Base-by-base conservation (phyloP, 2,797 vertebrate genomes). In the Eulemur coronatus region DNA sequence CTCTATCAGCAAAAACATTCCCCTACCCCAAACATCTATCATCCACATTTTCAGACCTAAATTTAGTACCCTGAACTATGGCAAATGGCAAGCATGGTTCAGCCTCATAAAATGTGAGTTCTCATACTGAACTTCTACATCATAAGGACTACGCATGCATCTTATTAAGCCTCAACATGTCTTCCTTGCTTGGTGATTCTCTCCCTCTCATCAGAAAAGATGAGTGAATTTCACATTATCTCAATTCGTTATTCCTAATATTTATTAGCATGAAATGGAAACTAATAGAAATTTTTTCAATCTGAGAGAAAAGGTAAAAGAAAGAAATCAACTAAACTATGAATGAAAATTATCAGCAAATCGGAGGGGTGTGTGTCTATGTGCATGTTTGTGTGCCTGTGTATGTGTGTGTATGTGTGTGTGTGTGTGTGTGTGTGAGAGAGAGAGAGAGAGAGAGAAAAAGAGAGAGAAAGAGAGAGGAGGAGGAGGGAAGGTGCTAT, bases 1-100 rank as follows among this genome's bases (percentile, higher is more conserved):
- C 96, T 97, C 70, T 82, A 50, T 67, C 95, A 95, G 97, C n/a
- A 96, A 95, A 97, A 97, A 52, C 38, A 89, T 97, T 96, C 91
- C n/a, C 0, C 1, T 33, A 96, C 35, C 1, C 0, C 55, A 98
- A 93, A 92, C 94, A 89, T 85, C 38, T 43, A 46, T 24, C 43
- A 41, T 26, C 48, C 35, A 91, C 55, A 84, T n/a, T 95, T 80
- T 93, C 72, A 91, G n/a, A 30, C 52, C 65, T 69, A 46, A 50
- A 65, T 97, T 96, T 96, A 95, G 48, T 33, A 67, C 73, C 46
- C 18, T 97, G 67, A 95, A 89, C 55, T 81, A 12, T 55, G 91
- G 59, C 72, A 78, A 80, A 91, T 80, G 70, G 78, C 50, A 92
- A 57, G 24, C 24, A 0, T 84, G 96, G 2, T 38, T 75, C 6